Evolutionary conservation across 2,113 vertebrate species (phyloP).

Genomic region (Verasper variegatus): DNA sequence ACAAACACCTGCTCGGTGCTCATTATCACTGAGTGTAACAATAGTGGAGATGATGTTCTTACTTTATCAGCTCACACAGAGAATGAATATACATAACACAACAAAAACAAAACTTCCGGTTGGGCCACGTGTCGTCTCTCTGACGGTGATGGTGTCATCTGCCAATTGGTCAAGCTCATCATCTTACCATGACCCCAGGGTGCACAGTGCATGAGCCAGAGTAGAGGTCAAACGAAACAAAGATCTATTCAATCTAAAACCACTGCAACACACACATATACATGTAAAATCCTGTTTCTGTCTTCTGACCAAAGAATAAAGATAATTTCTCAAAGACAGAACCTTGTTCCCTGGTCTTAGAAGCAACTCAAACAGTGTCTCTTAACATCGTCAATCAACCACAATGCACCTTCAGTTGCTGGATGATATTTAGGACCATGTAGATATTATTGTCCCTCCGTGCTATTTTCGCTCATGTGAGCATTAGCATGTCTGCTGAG

Average conservation of each 20-base stretch:
- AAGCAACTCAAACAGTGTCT: background rate
- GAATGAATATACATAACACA: background rate
- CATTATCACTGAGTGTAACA: constrained; percentile 11
- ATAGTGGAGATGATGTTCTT: constrained; percentile 11
- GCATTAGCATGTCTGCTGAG: constrained; percentile 15
- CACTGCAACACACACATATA: background rate
- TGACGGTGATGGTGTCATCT: background rate
- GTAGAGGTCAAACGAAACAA: too few species aligned
- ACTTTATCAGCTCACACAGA: constrained; percentile 16
- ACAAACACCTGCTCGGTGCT: constrained; percentile 4
- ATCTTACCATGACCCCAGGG: constrained; percentile 41
- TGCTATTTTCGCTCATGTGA: constrained; percentile 12
- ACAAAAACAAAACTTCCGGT: too few species aligned
- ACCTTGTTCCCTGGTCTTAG: background rate
- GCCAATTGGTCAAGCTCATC: constrained; percentile 32
- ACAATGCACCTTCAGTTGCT: background rate
- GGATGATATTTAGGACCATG: background rate
- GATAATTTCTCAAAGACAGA: background rate
- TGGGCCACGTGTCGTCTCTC: background rate
- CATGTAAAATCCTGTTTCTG: constrained; percentile 2
- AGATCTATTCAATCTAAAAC: too few species aligned
- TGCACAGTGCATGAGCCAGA: constrained; percentile 7
- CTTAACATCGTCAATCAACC: background rate
- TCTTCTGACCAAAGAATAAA: background rate
- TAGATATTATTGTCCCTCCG: constrained; percentile 11